Evolutionary conservation across 2,888 invertebrate species (phyloP), one percentile per base, ranked within the genome.

Genomic region (Dugesia japonica): DNA sequence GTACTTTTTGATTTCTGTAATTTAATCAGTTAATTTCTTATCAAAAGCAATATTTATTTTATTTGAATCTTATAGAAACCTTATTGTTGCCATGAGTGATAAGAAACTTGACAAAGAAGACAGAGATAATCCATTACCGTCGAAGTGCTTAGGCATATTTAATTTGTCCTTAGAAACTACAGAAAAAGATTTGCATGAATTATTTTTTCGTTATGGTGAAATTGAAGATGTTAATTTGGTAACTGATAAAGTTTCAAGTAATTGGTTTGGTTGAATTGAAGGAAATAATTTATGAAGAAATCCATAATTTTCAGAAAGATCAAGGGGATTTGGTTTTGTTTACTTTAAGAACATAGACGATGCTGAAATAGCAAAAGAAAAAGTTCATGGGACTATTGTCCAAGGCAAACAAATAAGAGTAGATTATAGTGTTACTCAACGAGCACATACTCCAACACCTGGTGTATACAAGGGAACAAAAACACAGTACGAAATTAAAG

Each of bases 381-480:
- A 91, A 81, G 93, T 93, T 82, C 89, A 90, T 76, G 94, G 94
- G 76, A 91, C 92, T 89, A 92, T 92, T 86, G 90, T 95, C 74
- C 94, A 94, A 85, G 92, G 92, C 0, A 89, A 93, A 77, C 89
- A 90, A 81, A 94, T 95, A 81, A 88, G 95, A 80, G 94, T 95
- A 9, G 95, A 94, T 86, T 95, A 89, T 86, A 94, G 94, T 4
- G 93, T 95, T 81, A 95, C 94, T 71, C 90, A 92, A 85, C 88
- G 94, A 77, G 92, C 95, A 13, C 94, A 95, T 84, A 94, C 94
- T 0, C 95, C 95, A 17, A 95, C 95, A 1, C 95, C 95, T 7
- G 95, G 95, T 77, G 90, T 94, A 80, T 95, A 95, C 83, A 92
- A 93, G 90, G 95, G 95, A 73, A 91, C 91, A 85, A 91, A 92